These are phyloP conservation scores for Lithosia quadra DNA, from an alignment of 2,888 invertebrate genomes.

Conservation along the genomic window DNA sequence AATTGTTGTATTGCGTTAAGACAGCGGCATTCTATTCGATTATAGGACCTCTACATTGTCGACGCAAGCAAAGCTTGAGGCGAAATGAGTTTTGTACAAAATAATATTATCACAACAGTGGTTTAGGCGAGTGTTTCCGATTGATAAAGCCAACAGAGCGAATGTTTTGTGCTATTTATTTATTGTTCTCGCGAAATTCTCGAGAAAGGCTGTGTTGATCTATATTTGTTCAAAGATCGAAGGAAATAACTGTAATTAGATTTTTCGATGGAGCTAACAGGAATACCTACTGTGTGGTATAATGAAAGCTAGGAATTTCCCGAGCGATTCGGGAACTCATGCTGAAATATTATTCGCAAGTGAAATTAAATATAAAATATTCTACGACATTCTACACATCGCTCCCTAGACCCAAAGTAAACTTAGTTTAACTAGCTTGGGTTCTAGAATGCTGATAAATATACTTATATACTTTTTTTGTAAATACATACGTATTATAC, in stretches of 20 bases:
- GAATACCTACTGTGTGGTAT: background rate
- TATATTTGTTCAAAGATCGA: background rate
- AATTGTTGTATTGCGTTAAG: background rate
- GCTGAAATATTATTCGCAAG: no score
- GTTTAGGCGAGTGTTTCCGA: slow-evolving; percentile 24
- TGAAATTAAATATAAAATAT: no score
- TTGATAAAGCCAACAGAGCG: slow-evolving; percentile 41
- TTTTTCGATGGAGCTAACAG: background rate
- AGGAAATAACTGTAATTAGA: background rate
- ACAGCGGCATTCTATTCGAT: background rate
- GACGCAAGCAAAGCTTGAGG: background rate
- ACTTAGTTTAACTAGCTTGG: no score
- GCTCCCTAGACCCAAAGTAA: no score
- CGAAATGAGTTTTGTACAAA: slow-evolving; percentile 1
- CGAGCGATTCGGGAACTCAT: no score
- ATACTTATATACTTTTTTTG: no score
- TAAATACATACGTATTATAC: no score
- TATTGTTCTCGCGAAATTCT: slow-evolving; percentile 26
- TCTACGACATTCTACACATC: no score
- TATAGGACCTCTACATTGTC: background rate
- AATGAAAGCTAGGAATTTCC: background rate
- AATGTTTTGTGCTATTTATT: slow-evolving; percentile 32
- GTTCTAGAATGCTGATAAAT: no score
- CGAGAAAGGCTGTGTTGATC: slow-evolving; percentile 1
- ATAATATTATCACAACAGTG: background rate